Evolutionary conservation across 2,113 vertebrate genomes (phyloP).

Genomic region (Chloebia gouldiae): DNA sequence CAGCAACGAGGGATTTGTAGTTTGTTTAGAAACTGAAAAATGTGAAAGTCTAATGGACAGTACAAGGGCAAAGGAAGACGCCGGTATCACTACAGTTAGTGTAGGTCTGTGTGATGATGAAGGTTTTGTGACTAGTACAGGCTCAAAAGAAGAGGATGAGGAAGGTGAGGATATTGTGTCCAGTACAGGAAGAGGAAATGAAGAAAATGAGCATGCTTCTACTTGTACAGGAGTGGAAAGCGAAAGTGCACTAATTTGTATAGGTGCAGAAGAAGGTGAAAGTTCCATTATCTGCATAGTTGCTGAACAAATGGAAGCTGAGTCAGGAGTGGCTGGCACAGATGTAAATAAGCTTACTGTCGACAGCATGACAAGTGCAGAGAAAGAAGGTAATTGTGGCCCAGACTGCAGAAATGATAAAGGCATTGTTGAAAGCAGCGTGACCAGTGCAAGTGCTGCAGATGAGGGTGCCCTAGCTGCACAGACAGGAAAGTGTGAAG

Average conservation of each 20-base stretch:
- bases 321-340: conserved; percentile 7
- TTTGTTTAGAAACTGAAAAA: conserved; percentile 63
- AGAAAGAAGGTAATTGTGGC: neutral
- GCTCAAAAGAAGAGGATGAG: conserved; percentile 81
- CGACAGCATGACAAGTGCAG: conserved; percentile 15
- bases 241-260: conserved; percentile 44
- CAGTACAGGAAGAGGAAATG: conserved; percentile 78
- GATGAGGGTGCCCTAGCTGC: neutral
- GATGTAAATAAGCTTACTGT: conserved; percentile 25
- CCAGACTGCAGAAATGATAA: conserved; percentile 57
- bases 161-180: conserved; percentile 77
- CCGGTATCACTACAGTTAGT: neutral
- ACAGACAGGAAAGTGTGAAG: neutral
- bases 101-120: conserved; percentile 72
- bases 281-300: conserved; percentile 40
- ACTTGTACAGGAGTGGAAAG: conserved; percentile 55
- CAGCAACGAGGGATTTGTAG: conserved; percentile 57
- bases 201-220: conserved; percentile 68
- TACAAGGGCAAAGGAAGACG: conserved; percentile 50
- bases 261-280: conserved; percentile 48
- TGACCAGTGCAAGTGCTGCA: conserved; percentile 55
- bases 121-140: conserved; percentile 78
- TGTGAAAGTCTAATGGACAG: conserved; percentile 70
- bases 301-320: conserved; percentile 46
- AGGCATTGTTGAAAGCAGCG: conserved; percentile 74